A percentile compares a stretch with the other conserved stretches of the same genome.
Conservation (phyloP, 2,888 invertebrate genomes). For the Morpho helenor region DNA sequence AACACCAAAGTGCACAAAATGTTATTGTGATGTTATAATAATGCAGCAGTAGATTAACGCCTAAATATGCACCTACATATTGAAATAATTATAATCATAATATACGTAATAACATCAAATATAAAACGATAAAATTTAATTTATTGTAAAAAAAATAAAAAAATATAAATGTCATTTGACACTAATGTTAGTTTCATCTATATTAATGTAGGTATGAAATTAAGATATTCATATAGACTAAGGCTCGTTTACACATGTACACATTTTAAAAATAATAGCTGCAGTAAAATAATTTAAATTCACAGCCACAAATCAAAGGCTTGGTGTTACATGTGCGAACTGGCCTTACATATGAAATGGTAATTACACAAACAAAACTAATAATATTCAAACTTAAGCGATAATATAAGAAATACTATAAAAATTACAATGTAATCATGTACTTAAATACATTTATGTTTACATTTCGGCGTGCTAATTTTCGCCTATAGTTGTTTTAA, state of each 20-base stretch:
- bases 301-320: conserved; percentile 19
- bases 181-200: conserved; percentile 2
- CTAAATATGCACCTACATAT: conserved; percentile 50
- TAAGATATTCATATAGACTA: not conserved
- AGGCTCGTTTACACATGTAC: conserved; percentile 14
- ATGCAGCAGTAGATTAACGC: conserved; percentile 21
- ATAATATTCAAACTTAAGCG: not conserved
- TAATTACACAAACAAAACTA: conserved; percentile 4
- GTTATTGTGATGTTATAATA: conserved; percentile 45
- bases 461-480: too few species aligned
- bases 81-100: conserved; percentile 17
- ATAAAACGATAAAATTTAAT: conserved; percentile 31
- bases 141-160: conserved; percentile 13
- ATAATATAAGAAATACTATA: too few species aligned
- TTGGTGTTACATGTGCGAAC: conserved; percentile 8
- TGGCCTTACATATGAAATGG: conserved; percentile 6
- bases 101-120: conserved; percentile 4
- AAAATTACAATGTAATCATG: too few species aligned
- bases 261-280: conserved; percentile 1
- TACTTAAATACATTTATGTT: too few species aligned
- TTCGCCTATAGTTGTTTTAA: too few species aligned
- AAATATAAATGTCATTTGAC: conserved; percentile 2
- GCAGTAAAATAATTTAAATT: conserved; percentile 3
- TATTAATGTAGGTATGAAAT: too few species aligned
- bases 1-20: conserved; percentile 44